These are phyloP conservation scores for Yponomeuta malinellus DNA, from an alignment of 2,888 invertebrate genomes.

Conservation along the genomic window DNA sequence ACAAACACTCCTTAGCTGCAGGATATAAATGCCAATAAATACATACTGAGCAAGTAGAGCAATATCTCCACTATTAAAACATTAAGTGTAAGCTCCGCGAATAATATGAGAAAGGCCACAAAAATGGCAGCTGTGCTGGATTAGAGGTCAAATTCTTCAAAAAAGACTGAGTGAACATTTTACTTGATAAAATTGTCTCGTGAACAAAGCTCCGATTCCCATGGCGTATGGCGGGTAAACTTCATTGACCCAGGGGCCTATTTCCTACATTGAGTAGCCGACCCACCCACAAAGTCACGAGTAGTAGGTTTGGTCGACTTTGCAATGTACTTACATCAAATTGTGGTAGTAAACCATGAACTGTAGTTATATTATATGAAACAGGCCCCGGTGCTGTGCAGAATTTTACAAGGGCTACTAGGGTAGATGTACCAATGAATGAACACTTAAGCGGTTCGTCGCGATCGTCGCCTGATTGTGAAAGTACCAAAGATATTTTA, in stretches of 20 bases:
- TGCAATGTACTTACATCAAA: too few relatives aligned
- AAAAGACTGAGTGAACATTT: slow-evolving; percentile 72
- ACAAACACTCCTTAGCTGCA: slow-evolving; percentile 82
- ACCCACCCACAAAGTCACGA: too few relatives aligned
- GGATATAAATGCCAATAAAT: slow-evolving; percentile 88
- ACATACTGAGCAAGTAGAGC: too few relatives aligned
- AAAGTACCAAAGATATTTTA: too few relatives aligned
- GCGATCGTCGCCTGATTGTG: too few relatives aligned
- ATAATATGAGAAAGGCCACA: slow-evolving; percentile 78
- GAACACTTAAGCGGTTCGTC: too few relatives aligned
- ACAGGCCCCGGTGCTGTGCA: not conserved
- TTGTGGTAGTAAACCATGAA: too few relatives aligned
- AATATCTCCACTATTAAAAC: slow-evolving; percentile 80
- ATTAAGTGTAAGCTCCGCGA: slow-evolving; percentile 86
- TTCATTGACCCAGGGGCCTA: not conserved
- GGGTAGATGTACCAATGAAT: too few relatives aligned
- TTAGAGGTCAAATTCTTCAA: slow-evolving; percentile 77
- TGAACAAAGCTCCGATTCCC: slow-evolving; percentile 39
- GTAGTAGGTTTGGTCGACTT: too few relatives aligned
- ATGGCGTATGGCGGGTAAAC: slow-evolving; percentile 31
- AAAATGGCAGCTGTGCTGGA: slow-evolving; percentile 78
- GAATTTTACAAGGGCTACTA: not conserved
- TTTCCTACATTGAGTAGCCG: too few relatives aligned
- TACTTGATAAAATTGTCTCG: slow-evolving; percentile 37
- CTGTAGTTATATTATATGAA: too few relatives aligned